Conservation (phyloP, 2,797 vertebrate species). For the Melanotaenia pygmaea region DNA sequence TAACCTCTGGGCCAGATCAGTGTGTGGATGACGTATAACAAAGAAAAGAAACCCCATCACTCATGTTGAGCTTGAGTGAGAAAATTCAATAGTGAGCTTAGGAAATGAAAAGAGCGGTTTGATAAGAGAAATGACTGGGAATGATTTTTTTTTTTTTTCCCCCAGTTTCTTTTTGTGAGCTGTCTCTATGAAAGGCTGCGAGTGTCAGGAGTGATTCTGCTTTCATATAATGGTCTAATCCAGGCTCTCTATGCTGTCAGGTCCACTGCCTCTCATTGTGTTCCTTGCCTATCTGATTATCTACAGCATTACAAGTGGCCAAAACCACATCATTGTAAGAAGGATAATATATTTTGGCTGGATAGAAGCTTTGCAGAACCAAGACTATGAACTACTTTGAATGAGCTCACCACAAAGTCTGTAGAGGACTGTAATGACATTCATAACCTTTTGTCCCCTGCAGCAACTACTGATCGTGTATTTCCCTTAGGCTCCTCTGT, state of each 20-base stretch:
- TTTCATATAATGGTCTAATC: conserved; percentile 74
- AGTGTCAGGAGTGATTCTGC: conserved; percentile 67
- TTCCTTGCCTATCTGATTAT: conserved; percentile 70
- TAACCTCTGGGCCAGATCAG: conserved; percentile 57
- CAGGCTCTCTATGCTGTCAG: conserved; percentile 63
- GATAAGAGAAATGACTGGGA: conserved; percentile 74
- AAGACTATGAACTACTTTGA: conserved; percentile 64
- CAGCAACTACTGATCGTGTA: conserved; percentile 48
- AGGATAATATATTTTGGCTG: conserved; percentile 53
- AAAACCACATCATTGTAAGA: conserved; percentile 56
- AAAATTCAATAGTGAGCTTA: conserved; percentile 73
- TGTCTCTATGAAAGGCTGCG: conserved; percentile 63
- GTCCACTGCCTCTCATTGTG: conserved; percentile 71
- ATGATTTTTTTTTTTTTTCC: conserved; percentile 48
- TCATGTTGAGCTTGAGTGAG: conserved; percentile 67
- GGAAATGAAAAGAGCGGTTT: conserved; percentile 76
- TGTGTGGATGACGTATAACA: conserved; percentile 61
- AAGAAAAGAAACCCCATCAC: conserved; percentile 64
- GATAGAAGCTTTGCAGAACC: conserved; percentile 55
- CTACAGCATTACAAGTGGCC: conserved; percentile 65
- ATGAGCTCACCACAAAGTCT: conserved; percentile 57
- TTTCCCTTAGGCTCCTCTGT: conserved; percentile 52
- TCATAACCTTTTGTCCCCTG: conserved; percentile 68
- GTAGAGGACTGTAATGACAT: conserved; percentile 70
- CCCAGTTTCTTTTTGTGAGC: conserved; percentile 57